These are phyloP conservation scores for Macaca mulatta DNA, from an alignment of 2,113 vertebrate genomes.

Conservation along the genomic window DNA sequence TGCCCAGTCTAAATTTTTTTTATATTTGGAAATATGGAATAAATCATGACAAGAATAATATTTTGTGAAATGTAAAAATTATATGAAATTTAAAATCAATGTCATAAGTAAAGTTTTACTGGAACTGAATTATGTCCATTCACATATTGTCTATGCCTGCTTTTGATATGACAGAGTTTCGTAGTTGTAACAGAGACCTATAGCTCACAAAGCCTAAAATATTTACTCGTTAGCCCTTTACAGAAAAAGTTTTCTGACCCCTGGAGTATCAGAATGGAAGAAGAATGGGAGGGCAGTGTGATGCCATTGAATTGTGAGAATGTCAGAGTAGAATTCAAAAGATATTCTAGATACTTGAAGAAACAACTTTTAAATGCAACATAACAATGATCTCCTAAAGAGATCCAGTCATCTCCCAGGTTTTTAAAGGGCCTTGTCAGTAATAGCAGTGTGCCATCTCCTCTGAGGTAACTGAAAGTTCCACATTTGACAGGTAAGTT, in stretches of 20 bases:
- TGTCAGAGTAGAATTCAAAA: slow-evolving; percentile 46
- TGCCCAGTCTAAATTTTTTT: neutral
- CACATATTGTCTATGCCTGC: neutral
- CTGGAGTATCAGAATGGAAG: neutral
- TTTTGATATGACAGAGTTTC: neutral
- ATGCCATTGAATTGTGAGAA: neutral
- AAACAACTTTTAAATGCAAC: slow-evolving; percentile 9
- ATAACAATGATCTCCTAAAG: neutral
- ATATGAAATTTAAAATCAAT: neutral
- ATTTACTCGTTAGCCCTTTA: neutral
- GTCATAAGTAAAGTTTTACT: neutral
- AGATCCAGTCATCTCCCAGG: neutral
- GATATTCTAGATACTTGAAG: neutral
- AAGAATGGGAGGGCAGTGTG: neutral
- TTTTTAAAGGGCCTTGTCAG: slow-evolving; percentile 37
- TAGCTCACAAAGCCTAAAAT: neutral
- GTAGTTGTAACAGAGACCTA: neutral
- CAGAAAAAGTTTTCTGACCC: neutral
- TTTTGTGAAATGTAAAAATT: neutral
- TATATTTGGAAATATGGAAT: neutral
- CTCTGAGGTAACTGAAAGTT: neutral
- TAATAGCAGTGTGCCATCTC: neutral
- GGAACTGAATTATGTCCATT: neutral
- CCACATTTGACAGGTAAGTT: neutral
- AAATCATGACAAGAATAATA: neutral